Evolutionary conservation across 2,888 invertebrate species (phyloP).

Genomic region (Drosophila pseudotalamancana): DNA sequence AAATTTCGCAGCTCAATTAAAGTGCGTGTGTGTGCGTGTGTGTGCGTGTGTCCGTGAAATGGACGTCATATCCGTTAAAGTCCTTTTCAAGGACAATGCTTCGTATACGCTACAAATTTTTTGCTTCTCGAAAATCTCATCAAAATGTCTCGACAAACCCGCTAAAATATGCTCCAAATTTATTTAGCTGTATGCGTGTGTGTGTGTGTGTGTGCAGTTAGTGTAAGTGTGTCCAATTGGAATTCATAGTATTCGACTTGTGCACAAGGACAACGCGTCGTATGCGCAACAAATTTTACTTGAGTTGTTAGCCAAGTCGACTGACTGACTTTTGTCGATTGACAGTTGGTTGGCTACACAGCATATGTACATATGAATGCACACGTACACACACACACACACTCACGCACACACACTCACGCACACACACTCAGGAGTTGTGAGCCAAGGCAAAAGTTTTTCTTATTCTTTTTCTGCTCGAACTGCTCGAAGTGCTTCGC

Average conservation of each 20-base stretch:
- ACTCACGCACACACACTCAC: not conserved
- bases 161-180: too few relatives aligned
- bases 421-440: conserved; percentile 3
- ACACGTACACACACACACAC: not conserved
- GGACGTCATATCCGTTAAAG: too few relatives aligned
- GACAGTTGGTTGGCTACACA: conserved; percentile 26
- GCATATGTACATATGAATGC: not conserved
- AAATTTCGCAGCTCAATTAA: conserved; percentile 24
- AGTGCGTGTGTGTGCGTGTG: conserved; percentile 14
- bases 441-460: conserved; percentile 40
- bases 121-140: too few relatives aligned
- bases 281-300: conserved; percentile 20
- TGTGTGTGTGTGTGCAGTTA: not conserved
- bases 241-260: not conserved
- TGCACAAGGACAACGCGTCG: conserved; percentile 8
- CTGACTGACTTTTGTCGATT: conserved; percentile 22
- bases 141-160: too few relatives aligned
- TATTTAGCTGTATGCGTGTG: too few relatives aligned
- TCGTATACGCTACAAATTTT: too few relatives aligned
- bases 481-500: conserved; percentile 52
- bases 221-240: not conserved
- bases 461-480: conserved; percentile 59
- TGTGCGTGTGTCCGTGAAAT: not conserved
- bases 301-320: not conserved
- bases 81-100: too few relatives aligned